Evolutionary conservation across 2,113 vertebrate species (phyloP).

Genomic region (Paramisgurnus dabryanus): DNA sequence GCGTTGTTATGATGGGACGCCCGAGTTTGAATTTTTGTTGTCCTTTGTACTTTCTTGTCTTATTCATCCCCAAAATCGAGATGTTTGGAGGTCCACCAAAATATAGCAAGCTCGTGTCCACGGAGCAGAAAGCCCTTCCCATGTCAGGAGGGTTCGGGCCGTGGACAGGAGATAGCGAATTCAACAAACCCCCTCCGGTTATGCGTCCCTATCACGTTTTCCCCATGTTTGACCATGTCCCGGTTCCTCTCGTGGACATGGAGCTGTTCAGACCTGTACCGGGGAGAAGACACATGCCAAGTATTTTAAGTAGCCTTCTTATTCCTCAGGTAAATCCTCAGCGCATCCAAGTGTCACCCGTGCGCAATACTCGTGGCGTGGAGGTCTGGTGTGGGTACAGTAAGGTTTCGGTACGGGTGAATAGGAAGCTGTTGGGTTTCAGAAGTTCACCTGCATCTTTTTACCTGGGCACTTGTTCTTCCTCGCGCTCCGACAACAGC

Average conservation of each 20-base stretch:
- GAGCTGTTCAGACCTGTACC: slow-evolving; percentile 40
- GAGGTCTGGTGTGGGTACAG: slow-evolving; percentile 54
- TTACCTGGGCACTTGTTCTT: slow-evolving; percentile 51
- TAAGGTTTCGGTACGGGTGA: slow-evolving; percentile 51
- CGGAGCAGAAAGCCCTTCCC: neutral
- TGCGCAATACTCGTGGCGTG: slow-evolving; percentile 40
- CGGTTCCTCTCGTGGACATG: slow-evolving; percentile 13
- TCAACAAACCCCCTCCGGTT: neutral
- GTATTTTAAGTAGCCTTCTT: slow-evolving; percentile 31
- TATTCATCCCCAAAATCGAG: neutral
- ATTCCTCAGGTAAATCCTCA: slow-evolving; percentile 15
- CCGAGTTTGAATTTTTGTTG: neutral
- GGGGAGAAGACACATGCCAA: slow-evolving; percentile 19
- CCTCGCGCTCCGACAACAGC: neutral
- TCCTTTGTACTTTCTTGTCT: neutral
- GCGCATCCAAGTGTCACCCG: slow-evolving; percentile 1
- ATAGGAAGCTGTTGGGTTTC: slow-evolving; percentile 35
- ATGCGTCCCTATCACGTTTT: slow-evolving; percentile 36
- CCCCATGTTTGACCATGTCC: slow-evolving; percentile 51
- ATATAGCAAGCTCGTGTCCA: neutral
- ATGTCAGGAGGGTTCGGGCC: neutral
- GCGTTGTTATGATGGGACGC: neutral
- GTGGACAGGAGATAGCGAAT: neutral
- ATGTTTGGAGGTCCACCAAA: neutral
- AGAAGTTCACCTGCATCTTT: slow-evolving; percentile 1